These are phyloP conservation scores for Agrotis ipsilon DNA, from an alignment of 2,888 invertebrate species.

Conservation along the genomic window DNA sequence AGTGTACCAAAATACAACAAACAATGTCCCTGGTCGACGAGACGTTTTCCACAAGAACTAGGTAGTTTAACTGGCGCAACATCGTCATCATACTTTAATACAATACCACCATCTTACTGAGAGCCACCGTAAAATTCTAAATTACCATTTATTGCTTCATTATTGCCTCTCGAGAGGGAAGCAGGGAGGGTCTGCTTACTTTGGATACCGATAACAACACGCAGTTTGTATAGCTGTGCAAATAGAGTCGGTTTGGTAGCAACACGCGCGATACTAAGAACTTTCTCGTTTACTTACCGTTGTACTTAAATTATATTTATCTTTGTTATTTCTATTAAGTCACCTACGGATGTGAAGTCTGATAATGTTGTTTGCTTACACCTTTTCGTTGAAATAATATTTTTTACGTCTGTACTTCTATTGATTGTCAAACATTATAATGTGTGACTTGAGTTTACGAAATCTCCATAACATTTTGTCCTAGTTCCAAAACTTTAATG, in stretches of 20 bases:
- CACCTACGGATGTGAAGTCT: constrained; percentile 71
- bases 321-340: constrained; percentile 78
- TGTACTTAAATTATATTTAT: constrained; percentile 81
- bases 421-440: constrained; percentile 37
- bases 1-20: constrained; percentile 77
- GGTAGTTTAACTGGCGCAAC: constrained; percentile 79
- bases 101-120: constrained; percentile 72
- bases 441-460: constrained; percentile 18
- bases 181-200: constrained; percentile 59
- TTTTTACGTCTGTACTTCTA: constrained; percentile 42
- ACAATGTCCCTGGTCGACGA: constrained; percentile 78
- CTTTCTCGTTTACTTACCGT: constrained; percentile 82
- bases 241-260: constrained; percentile 85
- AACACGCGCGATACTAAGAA: constrained; percentile 84
- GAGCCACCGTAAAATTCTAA: constrained; percentile 70
- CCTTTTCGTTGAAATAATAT: constrained; percentile 51
- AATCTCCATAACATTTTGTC: neutral
- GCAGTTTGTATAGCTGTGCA: constrained; percentile 89
- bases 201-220: constrained; percentile 83
- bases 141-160: constrained; percentile 67
- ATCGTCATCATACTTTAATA: constrained; percentile 82
- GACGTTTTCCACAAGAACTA: constrained; percentile 72
- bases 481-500: constrained; percentile 1
- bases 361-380: constrained; percentile 70
- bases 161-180: constrained; percentile 50